A percentile compares a stretch with the other conserved stretches of the same genome.
Evolutionary conservation across 1,140 invertebrate species (phyloP).

Genomic region (Diorhabda elongata): DNA sequence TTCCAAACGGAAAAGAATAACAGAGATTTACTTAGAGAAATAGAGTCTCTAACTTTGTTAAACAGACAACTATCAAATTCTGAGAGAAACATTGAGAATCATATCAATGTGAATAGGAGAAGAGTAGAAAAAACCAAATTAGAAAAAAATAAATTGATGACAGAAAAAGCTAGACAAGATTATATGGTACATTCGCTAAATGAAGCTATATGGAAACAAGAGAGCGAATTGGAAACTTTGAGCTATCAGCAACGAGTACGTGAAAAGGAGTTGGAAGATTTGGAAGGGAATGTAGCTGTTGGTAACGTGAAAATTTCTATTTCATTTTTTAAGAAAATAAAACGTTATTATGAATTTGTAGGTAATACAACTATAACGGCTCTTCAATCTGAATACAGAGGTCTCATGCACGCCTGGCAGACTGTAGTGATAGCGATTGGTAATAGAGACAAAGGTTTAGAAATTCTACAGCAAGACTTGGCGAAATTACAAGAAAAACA

Average conservation of each 20-base stretch:
- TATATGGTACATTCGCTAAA: slow-evolving; percentile 53
- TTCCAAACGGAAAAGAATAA: slow-evolving; percentile 42
- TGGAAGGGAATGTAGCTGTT: slow-evolving; percentile 53
- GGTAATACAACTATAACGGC: slow-evolving; percentile 60
- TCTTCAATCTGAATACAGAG: slow-evolving; percentile 63
- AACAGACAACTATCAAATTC: slow-evolving; percentile 51
- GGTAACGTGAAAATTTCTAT: slow-evolving; percentile 45
- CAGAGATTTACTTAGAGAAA: slow-evolving; percentile 50
- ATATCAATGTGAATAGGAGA: slow-evolving; percentile 52
- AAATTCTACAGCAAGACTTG: slow-evolving; percentile 58
- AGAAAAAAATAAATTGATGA: slow-evolving; percentile 50
- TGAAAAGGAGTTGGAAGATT: slow-evolving; percentile 52
- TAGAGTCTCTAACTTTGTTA: slow-evolving; percentile 51
- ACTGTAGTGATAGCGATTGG: slow-evolving; percentile 64
- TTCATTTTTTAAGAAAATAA: too few species aligned
- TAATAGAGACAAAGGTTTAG: slow-evolving; percentile 61
- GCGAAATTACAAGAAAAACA: slow-evolving; percentile 26
- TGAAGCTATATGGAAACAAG: slow-evolving; percentile 53
- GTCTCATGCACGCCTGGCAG: slow-evolving; percentile 66
- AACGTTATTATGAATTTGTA: background rate
- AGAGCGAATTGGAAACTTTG: slow-evolving; percentile 51
- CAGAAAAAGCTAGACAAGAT: slow-evolving; percentile 54
- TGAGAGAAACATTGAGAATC: slow-evolving; percentile 53
- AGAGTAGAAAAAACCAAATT: slow-evolving; percentile 54
- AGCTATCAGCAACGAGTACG: slow-evolving; percentile 55